Evolutionary conservation across 2,797 vertebrate species (phyloP), one percentile per base, ranked within the genome.

Genomic region (Glyptemys insculpta): DNA sequence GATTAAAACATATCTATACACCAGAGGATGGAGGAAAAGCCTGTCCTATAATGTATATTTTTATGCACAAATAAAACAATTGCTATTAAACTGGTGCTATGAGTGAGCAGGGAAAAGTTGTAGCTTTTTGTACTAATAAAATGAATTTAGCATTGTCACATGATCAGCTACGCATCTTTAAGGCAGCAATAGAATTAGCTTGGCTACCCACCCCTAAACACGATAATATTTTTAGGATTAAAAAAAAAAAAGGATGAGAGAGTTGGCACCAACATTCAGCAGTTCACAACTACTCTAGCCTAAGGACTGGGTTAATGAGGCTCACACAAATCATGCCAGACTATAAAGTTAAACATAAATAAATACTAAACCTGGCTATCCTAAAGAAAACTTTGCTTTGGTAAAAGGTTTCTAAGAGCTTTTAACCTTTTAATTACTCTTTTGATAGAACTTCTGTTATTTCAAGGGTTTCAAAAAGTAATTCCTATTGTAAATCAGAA

Each of bases 401-500:
- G 90, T 92, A 88, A 92, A 95, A 80, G 25, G 23, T 50, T 62
- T 53, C 41, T 54, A 65, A 53, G 54, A 47, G 91, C 85, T 94
- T 97, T 96, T 97, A 95, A 97, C 91, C 94, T 95, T 86, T 95
- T 93, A 96, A 91, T 95, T 96, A 95, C 74, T 56, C 80, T 72
- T 81, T 79, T 96, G 91, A 95, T 97, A 97, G 95, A 80, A 84
- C 83, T 93, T n/a, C 81, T 88, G 94, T 83, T 90, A 90, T 95
- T 98, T 97, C 95, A 96, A 98, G 97, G 92, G 95, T 95, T 98
- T 94, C 90, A 93, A 96, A 93, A 97, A 72, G 89, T 92, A 98
- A 97, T 97, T 98, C 94, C 94, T 96, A 97, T 96, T 97, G 96
- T 95, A 96, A 97, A 96, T 90, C 86, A 96, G 97, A 98, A 97